These are phyloP conservation scores for Drosophila kurseongensis DNA, from an alignment of 1,140 invertebrate species.

Conservation along the genomic window DNA sequence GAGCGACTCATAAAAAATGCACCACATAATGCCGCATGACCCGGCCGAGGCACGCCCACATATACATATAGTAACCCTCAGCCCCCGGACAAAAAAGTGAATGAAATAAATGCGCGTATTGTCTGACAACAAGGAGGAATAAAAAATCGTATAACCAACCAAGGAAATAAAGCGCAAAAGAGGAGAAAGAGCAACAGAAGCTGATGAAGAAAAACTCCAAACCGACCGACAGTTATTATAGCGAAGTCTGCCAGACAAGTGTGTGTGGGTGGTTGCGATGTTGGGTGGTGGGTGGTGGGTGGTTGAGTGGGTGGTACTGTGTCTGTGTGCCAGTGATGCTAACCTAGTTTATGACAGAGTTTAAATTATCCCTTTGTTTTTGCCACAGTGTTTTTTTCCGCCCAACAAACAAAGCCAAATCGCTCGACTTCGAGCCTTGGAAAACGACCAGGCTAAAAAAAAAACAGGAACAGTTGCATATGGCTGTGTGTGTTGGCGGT, in stretches of 20 bases:
- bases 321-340: constrained; percentile 58
- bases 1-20: constrained; percentile 75
- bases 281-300: background rate
- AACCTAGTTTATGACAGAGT: constrained; percentile 82
- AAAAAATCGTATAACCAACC: constrained; percentile 17
- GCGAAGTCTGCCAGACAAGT: constrained; percentile 41
- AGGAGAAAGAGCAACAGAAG: constrained; percentile 52
- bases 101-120: constrained; percentile 80
- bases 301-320: constrained; percentile 15
- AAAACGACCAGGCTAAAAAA: constrained; percentile 10
- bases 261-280: constrained; percentile 12
- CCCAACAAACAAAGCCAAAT: constrained; percentile 62
- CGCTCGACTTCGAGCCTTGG: constrained; percentile 37
- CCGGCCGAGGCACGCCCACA: constrained; percentile 63
- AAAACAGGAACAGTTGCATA: constrained; percentile 13
- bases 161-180: constrained; percentile 56
- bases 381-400: constrained; percentile 70
- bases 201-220: constrained; percentile 78
- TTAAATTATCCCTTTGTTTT: constrained; percentile 83
- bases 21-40: constrained; percentile 78
- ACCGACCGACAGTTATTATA: constrained; percentile 81
- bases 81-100: constrained; percentile 34
- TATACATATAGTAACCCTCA: constrained; percentile 1
- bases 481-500: constrained; percentile 42
- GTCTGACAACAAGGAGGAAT: constrained; percentile 60